Percentiles rank a stretch among this genome's conserved stretches.
phyloP scores from a whole-genome alignment of 2,113 vertebrate species.

The Onychostruthus taczanowskii region DNA sequence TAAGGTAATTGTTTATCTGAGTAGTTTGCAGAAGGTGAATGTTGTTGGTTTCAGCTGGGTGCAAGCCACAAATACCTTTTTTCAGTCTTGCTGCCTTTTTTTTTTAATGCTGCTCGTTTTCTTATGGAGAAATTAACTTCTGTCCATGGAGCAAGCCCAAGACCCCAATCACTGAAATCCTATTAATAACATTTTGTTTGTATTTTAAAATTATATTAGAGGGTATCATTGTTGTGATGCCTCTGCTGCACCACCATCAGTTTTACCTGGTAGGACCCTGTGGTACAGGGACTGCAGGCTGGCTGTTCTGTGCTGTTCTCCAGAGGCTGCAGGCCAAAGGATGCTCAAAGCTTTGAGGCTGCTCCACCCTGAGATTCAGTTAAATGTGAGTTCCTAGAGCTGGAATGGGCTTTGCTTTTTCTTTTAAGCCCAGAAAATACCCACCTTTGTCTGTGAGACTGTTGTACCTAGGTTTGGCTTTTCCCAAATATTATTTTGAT shows the following conservation, averaged over 20 bases:
- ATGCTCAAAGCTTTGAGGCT: not conserved
- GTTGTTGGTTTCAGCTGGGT: not conserved
- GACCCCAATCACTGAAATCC: not conserved
- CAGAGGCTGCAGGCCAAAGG: not conserved
- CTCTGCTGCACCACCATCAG: not conserved
- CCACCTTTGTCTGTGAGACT: not conserved
- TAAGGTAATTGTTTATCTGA: not conserved
- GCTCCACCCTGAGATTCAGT: not conserved
- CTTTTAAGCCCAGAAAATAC: not conserved
- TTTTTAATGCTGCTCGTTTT: not conserved
- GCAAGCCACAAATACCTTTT: not conserved
- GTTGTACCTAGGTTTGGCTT: not conserved
- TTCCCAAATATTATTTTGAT: not conserved
- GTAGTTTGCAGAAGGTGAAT: not conserved
- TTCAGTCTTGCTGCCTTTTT: not conserved
- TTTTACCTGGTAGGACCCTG: not conserved
- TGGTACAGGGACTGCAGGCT: not conserved
- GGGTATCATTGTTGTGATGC: not conserved
- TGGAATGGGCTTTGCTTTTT: not conserved
- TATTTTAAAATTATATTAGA: not conserved
- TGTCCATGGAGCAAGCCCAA: not conserved
- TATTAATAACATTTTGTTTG: not conserved
- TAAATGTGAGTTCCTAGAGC: not conserved
- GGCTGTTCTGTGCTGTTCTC: not conserved
- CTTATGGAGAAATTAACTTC: not conserved